Conservation (phyloP, 2,113 vertebrate species). For the Chaetodon auriga region DNA sequence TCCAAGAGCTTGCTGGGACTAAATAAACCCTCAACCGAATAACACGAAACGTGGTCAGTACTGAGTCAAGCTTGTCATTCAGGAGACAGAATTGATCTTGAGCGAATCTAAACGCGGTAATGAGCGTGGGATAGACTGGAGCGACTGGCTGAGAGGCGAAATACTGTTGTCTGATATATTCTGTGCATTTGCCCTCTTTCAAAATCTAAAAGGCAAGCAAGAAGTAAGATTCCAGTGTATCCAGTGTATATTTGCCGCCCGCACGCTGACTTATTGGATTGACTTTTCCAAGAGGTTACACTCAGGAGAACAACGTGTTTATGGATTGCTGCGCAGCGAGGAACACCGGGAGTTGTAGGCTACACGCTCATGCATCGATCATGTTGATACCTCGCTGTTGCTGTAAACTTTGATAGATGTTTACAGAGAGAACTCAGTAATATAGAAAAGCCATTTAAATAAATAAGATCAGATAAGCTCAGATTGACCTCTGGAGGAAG, state of each 20-base stretch:
- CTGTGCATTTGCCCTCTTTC: not conserved
- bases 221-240: not conserved
- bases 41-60: constrained; percentile 25
- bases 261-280: constrained; percentile 11
- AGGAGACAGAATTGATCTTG: not conserved
- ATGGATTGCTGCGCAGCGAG: constrained; percentile 72
- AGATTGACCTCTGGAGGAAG: constrained; percentile 59
- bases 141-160: not conserved
- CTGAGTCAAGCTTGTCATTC: not conserved
- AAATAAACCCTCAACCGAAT: not conserved
- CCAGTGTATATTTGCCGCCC: not conserved
- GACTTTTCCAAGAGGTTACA: constrained; percentile 51
- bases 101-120: not conserved
- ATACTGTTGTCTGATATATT: not conserved
- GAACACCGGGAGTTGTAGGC: constrained; percentile 64
- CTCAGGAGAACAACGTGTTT: constrained; percentile 69
- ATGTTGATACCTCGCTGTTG: constrained; percentile 64
- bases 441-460: not conserved
- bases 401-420: constrained; percentile 67
- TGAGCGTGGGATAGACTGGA: constrained; percentile 5
- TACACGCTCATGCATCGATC: constrained; percentile 53
- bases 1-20: constrained; percentile 36
- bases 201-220: not conserved
- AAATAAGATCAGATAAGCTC: not conserved
- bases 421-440: constrained; percentile 10